Percentiles rank a stretch among this genome's conserved stretches.
These are phyloP conservation scores for Cotesia typhae DNA, from an alignment of 1,140 invertebrate species.

Conservation along the genomic window DNA sequence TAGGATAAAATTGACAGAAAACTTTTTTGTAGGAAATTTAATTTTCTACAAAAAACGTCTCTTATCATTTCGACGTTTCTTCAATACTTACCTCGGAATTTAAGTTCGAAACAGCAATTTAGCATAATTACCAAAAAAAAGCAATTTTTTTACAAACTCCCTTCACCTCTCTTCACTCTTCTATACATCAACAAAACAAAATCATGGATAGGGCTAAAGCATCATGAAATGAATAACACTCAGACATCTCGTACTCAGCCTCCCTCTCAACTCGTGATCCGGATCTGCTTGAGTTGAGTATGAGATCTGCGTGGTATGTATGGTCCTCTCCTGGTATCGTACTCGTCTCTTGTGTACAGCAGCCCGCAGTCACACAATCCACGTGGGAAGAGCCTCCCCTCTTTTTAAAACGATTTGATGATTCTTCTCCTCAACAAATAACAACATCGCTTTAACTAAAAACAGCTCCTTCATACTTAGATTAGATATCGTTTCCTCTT, in stretches of 20 bases:
- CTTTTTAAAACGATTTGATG: constrained; percentile 25
- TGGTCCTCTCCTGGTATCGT: constrained; percentile 33
- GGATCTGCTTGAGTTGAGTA: constrained; percentile 8
- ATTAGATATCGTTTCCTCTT: constrained; percentile 26
- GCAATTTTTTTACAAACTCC: too few species aligned
- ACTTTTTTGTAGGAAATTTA: too few species aligned
- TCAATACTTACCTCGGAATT: too few species aligned
- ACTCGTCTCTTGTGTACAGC: constrained; percentile 26
- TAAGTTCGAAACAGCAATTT: too few species aligned
- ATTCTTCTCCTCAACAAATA: constrained; percentile 29
- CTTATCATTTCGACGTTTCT: too few species aligned
- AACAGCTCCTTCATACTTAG: neutral
- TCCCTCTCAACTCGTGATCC: constrained; percentile 33
- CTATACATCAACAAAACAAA: constrained; percentile 37
- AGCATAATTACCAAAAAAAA: neutral
- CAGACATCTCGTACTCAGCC: constrained; percentile 1
- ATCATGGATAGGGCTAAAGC: neutral
- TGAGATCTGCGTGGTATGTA: neutral
- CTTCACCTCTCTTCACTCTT: constrained; percentile 35
- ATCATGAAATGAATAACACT: neutral
- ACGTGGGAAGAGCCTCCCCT: constrained; percentile 57
- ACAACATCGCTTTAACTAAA: too few species aligned
- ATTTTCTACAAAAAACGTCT: too few species aligned
- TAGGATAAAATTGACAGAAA: too few species aligned
- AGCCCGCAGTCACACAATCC: constrained; percentile 62